phyloP scores from a whole-genome alignment of 2,797 vertebrate genomes.

The Sebastes cheni region DNA sequence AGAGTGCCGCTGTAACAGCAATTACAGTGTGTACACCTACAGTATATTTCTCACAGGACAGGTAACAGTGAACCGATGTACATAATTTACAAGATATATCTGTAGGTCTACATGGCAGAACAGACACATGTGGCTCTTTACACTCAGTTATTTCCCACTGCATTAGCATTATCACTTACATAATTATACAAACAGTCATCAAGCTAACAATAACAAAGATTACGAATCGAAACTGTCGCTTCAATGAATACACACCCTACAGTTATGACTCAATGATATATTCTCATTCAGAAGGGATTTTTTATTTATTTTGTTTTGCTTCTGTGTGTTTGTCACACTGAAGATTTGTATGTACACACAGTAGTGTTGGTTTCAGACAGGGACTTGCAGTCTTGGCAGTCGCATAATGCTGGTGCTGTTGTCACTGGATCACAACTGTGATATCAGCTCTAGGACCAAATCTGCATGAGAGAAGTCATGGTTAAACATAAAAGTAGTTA shows the following conservation, averaged over 20 bases:
- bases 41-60: not conserved
- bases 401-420: constrained; percentile 1
- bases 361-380: not conserved
- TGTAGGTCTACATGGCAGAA: constrained; percentile 14
- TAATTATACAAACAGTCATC: constrained; percentile 18
- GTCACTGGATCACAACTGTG: not conserved
- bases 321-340: constrained; percentile 16
- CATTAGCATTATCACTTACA: constrained; percentile 20
- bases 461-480: constrained; percentile 77
- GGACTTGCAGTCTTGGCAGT: not conserved
- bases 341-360: constrained; percentile 9
- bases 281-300: not conserved
- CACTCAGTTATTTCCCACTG: constrained; percentile 1
- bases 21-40: constrained; percentile 10
- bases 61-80: constrained; percentile 1
- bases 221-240: not conserved
- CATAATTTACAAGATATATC: constrained; percentile 31
- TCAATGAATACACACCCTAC: not conserved
- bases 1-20: not conserved
- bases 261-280: constrained; percentile 16
- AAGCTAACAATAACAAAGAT: constrained; percentile 30
- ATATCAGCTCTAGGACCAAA: constrained; percentile 87
- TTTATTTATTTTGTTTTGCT: not conserved
- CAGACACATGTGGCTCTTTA: constrained; percentile 19
- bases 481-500: not conserved